Evolutionary conservation across 2,797 vertebrate species (phyloP), one percentile per base, ranked within the genome.

Genomic region (Meda fulgida): DNA sequence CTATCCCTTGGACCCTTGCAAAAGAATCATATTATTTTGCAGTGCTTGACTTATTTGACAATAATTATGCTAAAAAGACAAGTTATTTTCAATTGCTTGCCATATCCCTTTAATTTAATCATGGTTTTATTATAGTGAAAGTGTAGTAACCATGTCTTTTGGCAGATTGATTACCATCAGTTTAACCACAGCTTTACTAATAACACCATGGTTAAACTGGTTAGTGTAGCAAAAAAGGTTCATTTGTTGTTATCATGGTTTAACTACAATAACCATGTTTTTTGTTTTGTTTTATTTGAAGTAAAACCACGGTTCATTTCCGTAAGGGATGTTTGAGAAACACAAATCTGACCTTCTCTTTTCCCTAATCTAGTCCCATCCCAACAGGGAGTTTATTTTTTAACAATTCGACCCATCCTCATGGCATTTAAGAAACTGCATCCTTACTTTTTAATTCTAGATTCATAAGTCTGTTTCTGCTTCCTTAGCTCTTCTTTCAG

Each of bases 361-460:
- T 63, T 63, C 60, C 26, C 60, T 29, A 63, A 29, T 26, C n/a
- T 63, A 63, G 58, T 63, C 58, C 58, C 13, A 14, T 63, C 55
- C 3, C 9, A 58, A 58, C 10, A 58, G 23, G 9, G 55, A 5
- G 5, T 14, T 43, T 58, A 23, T 26, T 66, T 48, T 21, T 43
- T 46, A 63, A 29, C 26, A 4, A 26, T 10, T 18, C 4, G 48
- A 55, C 1, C 26, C 19, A 11, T 13, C 21, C 10, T 75, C 14
- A 26, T 43, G 23, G 4, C 8, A 19, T 72, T 40, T 51, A 16
- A 53, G n/a, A 67, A 31, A 18, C 51, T 4, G 5, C 21, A 80
- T 21, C 3, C 94, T 95, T 95, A 99, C 98, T 96, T 97, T 93
- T 95, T 94, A 89, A 99, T 96, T 89, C 95, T 95, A 63, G 91